Conservation (phyloP, 2,888 invertebrate genomes). For the Thecocarcelia acutangulata region DNA sequence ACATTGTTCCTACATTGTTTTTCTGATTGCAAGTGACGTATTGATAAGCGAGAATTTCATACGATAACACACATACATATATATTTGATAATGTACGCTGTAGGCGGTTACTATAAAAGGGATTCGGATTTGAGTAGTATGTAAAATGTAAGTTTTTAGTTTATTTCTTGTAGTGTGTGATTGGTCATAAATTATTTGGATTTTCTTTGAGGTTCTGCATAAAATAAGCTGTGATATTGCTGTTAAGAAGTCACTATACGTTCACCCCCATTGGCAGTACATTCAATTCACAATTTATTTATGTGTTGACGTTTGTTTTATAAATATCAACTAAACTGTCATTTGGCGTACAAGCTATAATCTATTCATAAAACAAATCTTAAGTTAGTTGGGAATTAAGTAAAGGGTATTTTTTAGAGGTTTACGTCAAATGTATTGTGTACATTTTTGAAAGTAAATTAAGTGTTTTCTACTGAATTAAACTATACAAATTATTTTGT, state of each 20-base stretch:
- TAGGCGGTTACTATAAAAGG: slow-evolving; percentile 26
- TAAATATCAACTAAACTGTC: slow-evolving; percentile 41
- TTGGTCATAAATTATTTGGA: not conserved
- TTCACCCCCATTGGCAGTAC: slow-evolving; percentile 48
- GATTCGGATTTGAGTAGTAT: slow-evolving; percentile 10
- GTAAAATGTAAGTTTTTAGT: slow-evolving; percentile 3
- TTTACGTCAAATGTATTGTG: not conserved
- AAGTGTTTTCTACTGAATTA: no score
- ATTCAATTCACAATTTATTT: slow-evolving; percentile 22
- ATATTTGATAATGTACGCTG: slow-evolving; percentile 64
- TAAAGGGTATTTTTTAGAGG: not conserved
- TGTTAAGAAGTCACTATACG: slow-evolving; percentile 46
- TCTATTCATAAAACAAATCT: slow-evolving; percentile 44
- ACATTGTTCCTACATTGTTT: slow-evolving; percentile 9
- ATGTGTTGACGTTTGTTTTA: slow-evolving; percentile 32
- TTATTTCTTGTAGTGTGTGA: not conserved
- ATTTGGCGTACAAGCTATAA: slow-evolving; percentile 56
- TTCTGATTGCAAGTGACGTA: slow-evolving; percentile 27
- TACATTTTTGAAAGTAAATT: no score
- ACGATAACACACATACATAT: no score
- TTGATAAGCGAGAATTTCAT: slow-evolving; percentile 48
- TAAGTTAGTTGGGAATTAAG: slow-evolving; percentile 1
- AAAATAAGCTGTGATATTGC: slow-evolving; percentile 27
- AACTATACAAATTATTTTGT: no score
- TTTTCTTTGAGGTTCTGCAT: slow-evolving; percentile 14